These are phyloP conservation scores for Calliopsis andreniformis DNA, from an alignment of 1,140 invertebrate species.

Conservation along the genomic window DNA sequence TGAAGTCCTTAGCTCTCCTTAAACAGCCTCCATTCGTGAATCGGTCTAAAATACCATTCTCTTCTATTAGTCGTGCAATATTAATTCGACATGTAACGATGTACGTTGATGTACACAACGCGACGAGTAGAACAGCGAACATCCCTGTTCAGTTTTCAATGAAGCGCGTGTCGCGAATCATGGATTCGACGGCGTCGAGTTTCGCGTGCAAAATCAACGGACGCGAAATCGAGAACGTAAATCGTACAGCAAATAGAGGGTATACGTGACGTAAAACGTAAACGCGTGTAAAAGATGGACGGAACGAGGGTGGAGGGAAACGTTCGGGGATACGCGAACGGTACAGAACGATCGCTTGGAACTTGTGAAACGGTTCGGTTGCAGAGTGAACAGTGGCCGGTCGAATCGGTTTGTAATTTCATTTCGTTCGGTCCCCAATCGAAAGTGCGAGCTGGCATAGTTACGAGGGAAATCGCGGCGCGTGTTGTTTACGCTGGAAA, in stretches of 20 bases:
- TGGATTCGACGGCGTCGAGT: not conserved
- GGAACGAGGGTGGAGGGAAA: conserved; percentile 9
- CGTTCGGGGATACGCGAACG: conserved; percentile 4
- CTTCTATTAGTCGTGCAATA: no score
- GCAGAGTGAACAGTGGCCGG: conserved; percentile 26
- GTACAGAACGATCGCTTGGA: conserved; percentile 48
- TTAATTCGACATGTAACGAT: no score
- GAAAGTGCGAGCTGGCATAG: no score
- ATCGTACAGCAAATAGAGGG: conserved; percentile 33
- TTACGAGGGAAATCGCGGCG: conserved; percentile 25
- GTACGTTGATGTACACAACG: no score
- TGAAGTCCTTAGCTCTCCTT: no score
- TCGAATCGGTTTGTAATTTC: conserved; percentile 77
- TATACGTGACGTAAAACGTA: conserved; percentile 35
- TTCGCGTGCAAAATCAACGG: conserved; percentile 22
- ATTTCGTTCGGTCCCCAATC: conserved; percentile 68
- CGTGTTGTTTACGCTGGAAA: conserved; percentile 50
- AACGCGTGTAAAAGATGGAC: conserved; percentile 7
- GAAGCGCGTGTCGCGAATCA: conserved; percentile 36
- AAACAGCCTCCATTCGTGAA: no score
- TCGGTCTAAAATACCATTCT: no score
- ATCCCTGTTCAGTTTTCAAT: conserved; percentile 25
- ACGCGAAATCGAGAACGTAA: conserved; percentile 27
- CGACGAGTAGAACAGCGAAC: no score
- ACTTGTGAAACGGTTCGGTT: conserved; percentile 69